These are phyloP conservation scores for Rhabdophis nuchalis DNA, from an alignment of 2,797 vertebrate species.

Conservation along the genomic window DNA sequence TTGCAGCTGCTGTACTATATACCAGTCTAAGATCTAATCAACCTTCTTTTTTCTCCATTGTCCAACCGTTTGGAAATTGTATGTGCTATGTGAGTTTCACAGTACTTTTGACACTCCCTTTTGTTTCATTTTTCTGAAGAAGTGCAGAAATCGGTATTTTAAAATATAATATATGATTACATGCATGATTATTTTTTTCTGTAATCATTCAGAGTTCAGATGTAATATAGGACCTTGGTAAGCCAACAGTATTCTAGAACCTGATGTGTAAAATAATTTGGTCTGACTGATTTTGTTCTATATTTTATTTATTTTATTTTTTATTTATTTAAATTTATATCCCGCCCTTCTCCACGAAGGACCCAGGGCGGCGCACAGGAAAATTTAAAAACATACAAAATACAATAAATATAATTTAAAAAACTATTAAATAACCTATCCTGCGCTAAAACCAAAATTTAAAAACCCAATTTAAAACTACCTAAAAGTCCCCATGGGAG, in stretches of 20 bases:
- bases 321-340: too few relatives aligned
- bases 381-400: too few relatives aligned
- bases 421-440: too few relatives aligned
- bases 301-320: too few relatives aligned
- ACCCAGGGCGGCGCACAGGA: too few relatives aligned
- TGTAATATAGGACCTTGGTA: neutral
- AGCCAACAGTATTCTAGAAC: neutral
- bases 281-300: neutral
- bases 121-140: neutral
- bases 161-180: neutral
- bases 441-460: too few relatives aligned
- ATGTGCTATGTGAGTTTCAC: neutral
- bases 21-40: neutral
- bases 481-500: too few relatives aligned
- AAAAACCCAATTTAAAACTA: too few relatives aligned
- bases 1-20: neutral
- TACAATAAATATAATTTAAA: too few relatives aligned
- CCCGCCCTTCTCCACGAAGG: too few relatives aligned
- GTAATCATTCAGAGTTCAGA: neutral
- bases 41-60: neutral
- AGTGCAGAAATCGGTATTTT: neutral
- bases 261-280: neutral
- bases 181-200: neutral
- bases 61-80: neutral
- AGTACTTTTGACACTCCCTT: neutral